Evolutionary conservation across 1,140 invertebrate genomes (phyloP), one percentile per base, ranked within the genome.

Genomic region (Drosophila ironensis): DNA sequence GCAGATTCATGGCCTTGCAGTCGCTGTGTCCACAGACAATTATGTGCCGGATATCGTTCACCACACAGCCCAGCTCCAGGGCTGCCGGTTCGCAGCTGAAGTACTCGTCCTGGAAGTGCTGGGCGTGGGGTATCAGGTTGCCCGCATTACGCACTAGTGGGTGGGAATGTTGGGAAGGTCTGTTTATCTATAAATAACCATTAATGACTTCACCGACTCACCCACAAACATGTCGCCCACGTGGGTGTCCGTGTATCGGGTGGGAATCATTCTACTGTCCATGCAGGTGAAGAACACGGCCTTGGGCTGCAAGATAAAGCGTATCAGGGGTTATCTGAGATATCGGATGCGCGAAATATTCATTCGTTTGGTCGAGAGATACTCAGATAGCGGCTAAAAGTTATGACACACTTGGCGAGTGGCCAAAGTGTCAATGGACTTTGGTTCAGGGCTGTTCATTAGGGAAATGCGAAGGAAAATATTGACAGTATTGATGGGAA

Each of bases 181-280:
- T 46, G 38, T 76, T 42, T 12, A 9, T 17, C 9, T 6, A 47
- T 28, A 12, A 28, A 11, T 28, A 35, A 6, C 30, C 5, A 25
- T 17, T 16, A 2, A n/a, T 4, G 7, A 37, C 20, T 33, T 6
- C 8, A 24, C 8, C 0, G 9, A 91, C 93, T 90, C 91, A 97
- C 95, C 96, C 82, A 98, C 95, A 92, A 98, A 99, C 97, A 98
- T 98, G 89, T 99, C 97, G 38, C 98, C 98, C 60, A 98, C 96
- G 89, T 97, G 95, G 50, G 96, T 97, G 92, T 98, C 95, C 27
- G 97, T 98, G 91, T 99, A 98, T 89, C 97, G 93, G 56, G 97
- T 97, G 14, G 97, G 97, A 72, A 98, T 95, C 95, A 99, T 97
- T 92, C 98, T 92, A 90, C 96, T 97, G 92, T 99, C 98, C 95